These are phyloP conservation scores for Gobius niger DNA, from an alignment of 2,113 vertebrate species.

Conservation along the genomic window DNA sequence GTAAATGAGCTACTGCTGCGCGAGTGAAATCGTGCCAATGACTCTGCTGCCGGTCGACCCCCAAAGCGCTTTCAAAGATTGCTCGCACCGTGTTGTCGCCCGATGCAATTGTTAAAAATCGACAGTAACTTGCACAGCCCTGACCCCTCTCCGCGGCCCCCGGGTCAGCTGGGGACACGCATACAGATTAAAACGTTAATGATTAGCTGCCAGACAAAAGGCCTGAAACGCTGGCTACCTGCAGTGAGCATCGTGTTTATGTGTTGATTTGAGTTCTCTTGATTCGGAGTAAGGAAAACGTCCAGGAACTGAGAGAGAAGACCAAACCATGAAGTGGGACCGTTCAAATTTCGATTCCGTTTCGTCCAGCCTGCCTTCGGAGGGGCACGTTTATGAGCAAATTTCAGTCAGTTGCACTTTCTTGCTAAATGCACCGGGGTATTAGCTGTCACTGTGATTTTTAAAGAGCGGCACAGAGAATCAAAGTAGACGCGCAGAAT, in stretches of 20 bases:
- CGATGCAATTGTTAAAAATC: no score
- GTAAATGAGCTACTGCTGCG: no score
- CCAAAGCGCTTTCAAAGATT: no score
- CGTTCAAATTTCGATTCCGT: no score
- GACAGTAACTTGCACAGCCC: neutral
- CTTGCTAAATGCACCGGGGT: constrained; percentile 43
- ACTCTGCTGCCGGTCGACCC: no score
- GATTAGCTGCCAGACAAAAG: constrained; percentile 55
- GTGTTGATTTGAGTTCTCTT: constrained; percentile 1
- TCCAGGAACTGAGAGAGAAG: no score
- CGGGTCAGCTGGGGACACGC: constrained; percentile 53
- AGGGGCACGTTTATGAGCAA: no score
- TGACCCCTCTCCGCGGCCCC: constrained; percentile 22
- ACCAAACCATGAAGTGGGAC: no score
- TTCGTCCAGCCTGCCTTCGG: no score
- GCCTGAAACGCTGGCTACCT: constrained; percentile 45
- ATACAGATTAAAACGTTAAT: constrained; percentile 60
- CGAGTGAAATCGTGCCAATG: no score
- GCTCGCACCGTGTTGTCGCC: no score
- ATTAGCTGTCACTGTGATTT: constrained; percentile 67
- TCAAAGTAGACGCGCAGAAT: constrained; percentile 63
- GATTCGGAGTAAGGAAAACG: no score
- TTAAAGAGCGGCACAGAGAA: constrained; percentile 66
- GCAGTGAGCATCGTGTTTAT: constrained; percentile 42
- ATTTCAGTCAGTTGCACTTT: constrained; percentile 52